Evolutionary conservation across 2,797 vertebrate genomes (phyloP).

Genomic region (Sandelia bainsii): DNA sequence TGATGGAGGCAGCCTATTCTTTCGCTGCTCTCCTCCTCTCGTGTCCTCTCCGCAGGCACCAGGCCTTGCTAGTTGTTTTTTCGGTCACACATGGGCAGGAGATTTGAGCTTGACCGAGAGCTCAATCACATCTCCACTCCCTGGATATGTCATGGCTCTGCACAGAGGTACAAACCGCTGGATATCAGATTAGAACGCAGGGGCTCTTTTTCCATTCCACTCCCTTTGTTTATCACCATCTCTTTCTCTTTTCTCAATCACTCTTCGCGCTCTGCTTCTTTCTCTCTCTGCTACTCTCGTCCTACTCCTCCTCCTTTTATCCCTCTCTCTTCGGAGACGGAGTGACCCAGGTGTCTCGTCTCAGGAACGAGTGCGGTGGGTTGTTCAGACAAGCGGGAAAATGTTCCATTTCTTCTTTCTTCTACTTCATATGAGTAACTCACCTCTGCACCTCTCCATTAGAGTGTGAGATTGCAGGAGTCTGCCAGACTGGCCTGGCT

Average conservation of each 20-base stretch:
- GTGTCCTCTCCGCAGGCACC: constrained; percentile 20
- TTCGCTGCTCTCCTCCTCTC: constrained; percentile 2
- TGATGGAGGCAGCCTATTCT: constrained; percentile 34
- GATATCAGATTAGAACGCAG: constrained; percentile 69
- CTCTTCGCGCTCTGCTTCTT: constrained; percentile 44
- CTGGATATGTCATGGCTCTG: constrained; percentile 69
- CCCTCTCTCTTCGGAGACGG: constrained; percentile 36
- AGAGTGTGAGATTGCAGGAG: constrained; percentile 78
- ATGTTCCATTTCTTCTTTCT: constrained; percentile 58
- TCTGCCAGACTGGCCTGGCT: constrained; percentile 34
- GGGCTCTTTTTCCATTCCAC: constrained; percentile 38
- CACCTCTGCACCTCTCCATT: constrained; percentile 75
- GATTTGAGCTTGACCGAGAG: constrained; percentile 66
- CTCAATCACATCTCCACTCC: constrained; percentile 70
- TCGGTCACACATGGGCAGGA: constrained; percentile 64
- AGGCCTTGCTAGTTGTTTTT: constrained; percentile 41
- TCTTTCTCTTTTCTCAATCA: constrained; percentile 38
- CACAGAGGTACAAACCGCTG: constrained; percentile 47
- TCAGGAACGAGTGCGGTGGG: constrained; percentile 44
- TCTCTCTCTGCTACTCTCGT: constrained; percentile 23
- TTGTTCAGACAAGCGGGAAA: constrained; percentile 75
- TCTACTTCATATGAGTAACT: constrained; percentile 64
- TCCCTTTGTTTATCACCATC: constrained; percentile 37
- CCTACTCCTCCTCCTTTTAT: not conserved
- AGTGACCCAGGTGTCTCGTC: constrained; percentile 58